These are phyloP conservation scores for Phyllostomus hastatus DNA, from an alignment of 2,113 vertebrate genomes.

Conservation along the genomic window DNA sequence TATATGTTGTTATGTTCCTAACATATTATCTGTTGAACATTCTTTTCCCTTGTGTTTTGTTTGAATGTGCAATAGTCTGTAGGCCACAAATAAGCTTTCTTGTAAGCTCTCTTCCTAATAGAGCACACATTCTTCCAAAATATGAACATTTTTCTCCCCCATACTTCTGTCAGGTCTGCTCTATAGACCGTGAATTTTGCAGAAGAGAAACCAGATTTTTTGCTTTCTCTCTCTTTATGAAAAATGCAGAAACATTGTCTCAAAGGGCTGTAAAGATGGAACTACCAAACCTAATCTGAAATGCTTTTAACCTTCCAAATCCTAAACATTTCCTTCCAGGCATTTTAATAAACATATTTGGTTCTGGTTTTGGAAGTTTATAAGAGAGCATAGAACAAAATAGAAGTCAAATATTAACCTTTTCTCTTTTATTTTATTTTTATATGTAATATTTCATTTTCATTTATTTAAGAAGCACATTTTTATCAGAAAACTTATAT, in stretches of 20 bases:
- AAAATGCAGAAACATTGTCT: constrained; percentile 71
- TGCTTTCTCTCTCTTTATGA: constrained; percentile 75
- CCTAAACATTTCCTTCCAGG: constrained; percentile 75
- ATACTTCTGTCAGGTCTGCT: constrained; percentile 68
- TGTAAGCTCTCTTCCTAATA: constrained; percentile 81
- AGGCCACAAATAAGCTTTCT: constrained; percentile 89
- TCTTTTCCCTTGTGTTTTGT: constrained; percentile 87
- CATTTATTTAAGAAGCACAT: constrained; percentile 74
- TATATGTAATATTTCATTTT: constrained; percentile 75
- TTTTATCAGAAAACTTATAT: constrained; percentile 73
- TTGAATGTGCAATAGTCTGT: constrained; percentile 99
- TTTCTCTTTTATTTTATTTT: constrained; percentile 72
- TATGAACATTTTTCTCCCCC: constrained; percentile 3
- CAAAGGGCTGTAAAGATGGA: constrained; percentile 78
- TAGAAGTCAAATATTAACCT: constrained; percentile 67
- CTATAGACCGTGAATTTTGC: constrained; percentile 77
- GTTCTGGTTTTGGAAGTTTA: constrained; percentile 73
- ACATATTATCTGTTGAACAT: constrained; percentile 81
- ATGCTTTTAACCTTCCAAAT: constrained; percentile 76
- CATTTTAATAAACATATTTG: constrained; percentile 67
- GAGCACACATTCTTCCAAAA: constrained; percentile 75
- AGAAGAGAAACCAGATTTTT: constrained; percentile 73
- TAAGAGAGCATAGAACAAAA: constrained; percentile 78
- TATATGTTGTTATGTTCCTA: constrained; percentile 83
- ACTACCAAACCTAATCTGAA: constrained; percentile 63